These are phyloP conservation scores for Micrasema minimum DNA, from an alignment of 1,140 invertebrate genomes.

Conservation along the genomic window DNA sequence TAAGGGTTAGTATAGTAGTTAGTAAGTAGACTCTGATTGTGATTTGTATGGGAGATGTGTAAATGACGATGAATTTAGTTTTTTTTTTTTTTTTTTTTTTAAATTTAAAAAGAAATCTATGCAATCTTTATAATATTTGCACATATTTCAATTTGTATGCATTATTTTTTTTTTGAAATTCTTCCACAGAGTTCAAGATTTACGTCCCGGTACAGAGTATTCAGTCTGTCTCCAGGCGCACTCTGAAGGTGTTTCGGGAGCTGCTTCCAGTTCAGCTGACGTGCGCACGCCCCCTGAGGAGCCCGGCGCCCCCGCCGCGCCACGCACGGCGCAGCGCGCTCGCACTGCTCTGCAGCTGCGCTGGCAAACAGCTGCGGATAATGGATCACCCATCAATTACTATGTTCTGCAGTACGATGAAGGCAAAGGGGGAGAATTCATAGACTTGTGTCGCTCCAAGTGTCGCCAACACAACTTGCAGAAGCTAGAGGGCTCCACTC, in stretches of 20 bases:
- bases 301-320: conserved; percentile 70
- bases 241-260: conserved; percentile 65
- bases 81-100: too few relatives aligned
- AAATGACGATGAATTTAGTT: too few relatives aligned
- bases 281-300: conserved; percentile 75
- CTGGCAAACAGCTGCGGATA: conserved; percentile 77
- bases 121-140: too few relatives aligned
- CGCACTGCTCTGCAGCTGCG: conserved; percentile 73
- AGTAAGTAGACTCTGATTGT: too few relatives aligned
- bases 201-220: conserved; percentile 85
- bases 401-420: conserved; percentile 86
- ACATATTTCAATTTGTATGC: too few relatives aligned
- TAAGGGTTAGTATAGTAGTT: too few relatives aligned
- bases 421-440: conserved; percentile 73
- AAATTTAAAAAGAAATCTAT: too few relatives aligned
- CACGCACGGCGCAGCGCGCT: conserved; percentile 69
- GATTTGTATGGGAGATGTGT: too few relatives aligned
- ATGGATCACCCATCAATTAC: conserved; percentile 80
- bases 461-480: conserved; percentile 78
- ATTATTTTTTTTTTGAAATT: too few relatives aligned
- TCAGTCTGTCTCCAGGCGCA: conserved; percentile 75
- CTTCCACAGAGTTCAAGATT: conserved; percentile 80
- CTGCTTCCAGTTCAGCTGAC: conserved; percentile 65
- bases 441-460: conserved; percentile 76
- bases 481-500: conserved; percentile 78